These are phyloP conservation scores for Teleiodes luculella DNA, from an alignment of 2,888 invertebrate species.

Conservation along the genomic window DNA sequence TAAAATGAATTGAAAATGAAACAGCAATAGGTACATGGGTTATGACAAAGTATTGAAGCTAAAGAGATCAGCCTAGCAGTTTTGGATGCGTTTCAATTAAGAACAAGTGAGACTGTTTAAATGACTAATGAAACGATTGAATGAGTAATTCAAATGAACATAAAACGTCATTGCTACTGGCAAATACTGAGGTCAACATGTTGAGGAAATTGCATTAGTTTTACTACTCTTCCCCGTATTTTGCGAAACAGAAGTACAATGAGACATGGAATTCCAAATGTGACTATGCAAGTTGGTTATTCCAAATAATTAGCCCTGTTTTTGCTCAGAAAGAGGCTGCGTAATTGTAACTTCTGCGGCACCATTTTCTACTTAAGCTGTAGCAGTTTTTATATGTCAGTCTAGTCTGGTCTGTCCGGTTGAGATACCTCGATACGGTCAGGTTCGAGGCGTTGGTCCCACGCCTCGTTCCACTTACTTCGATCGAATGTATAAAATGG, in stretches of 20 bases:
- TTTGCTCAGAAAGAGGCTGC: neutral
- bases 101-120: slow-evolving; percentile 53
- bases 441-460: slow-evolving; percentile 66
- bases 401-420: slow-evolving; percentile 68
- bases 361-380: slow-evolving; percentile 47
- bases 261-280: slow-evolving; percentile 9
- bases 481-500: slow-evolving; percentile 42
- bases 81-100: slow-evolving; percentile 70
- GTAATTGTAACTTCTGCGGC: slow-evolving; percentile 40
- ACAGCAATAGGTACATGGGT: slow-evolving; percentile 8
- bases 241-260: neutral
- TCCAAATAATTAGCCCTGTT: neutral
- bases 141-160: slow-evolving; percentile 68
- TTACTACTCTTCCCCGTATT: slow-evolving; percentile 15
- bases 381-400: slow-evolving; percentile 51
- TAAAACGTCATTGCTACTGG: slow-evolving; percentile 48
- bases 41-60: slow-evolving; percentile 19
- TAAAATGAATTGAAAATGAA: neutral
- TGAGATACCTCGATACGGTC: slow-evolving; percentile 72
- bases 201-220: slow-evolving; percentile 31
- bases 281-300: slow-evolving; percentile 2
- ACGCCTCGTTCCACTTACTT: slow-evolving; percentile 65
- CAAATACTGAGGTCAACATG: slow-evolving; percentile 27
- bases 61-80: slow-evolving; percentile 41
- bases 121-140: slow-evolving; percentile 67